These are phyloP conservation scores for Odontamblyopus lacepedii DNA, from an alignment of 2,797 vertebrate species.

Conservation along the genomic window DNA sequence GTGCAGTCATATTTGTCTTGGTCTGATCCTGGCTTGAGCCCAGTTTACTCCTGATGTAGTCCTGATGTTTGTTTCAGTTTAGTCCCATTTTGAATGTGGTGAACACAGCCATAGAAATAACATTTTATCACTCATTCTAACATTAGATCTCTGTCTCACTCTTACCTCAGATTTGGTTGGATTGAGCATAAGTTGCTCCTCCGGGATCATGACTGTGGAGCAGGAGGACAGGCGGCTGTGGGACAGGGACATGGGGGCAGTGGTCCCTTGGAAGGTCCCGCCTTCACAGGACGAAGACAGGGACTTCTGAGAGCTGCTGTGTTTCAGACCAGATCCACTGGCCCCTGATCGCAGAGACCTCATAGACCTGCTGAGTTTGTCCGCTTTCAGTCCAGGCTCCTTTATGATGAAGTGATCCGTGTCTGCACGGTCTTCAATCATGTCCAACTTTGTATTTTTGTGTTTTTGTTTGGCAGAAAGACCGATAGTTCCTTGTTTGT, in stretches of 20 bases:
- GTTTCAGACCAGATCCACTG: neutral
- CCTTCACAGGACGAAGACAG: conserved; percentile 21
- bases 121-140: neutral
- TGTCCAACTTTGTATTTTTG: neutral
- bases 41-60: too few species aligned
- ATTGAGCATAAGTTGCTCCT: conserved; percentile 58
- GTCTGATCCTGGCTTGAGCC: too few species aligned
- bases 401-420: neutral
- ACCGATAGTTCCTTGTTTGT: neutral
- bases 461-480: neutral
- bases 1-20: too few species aligned
- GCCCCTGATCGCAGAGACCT: conserved; percentile 14
- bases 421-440: neutral
- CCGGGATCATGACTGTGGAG: conserved; percentile 48
- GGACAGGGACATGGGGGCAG: conserved; percentile 7
- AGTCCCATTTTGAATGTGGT: neutral
- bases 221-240: conserved; percentile 43
- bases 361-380: conserved; percentile 24
- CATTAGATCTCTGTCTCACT: neutral
- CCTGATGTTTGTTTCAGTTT: neutral
- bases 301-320: conserved; percentile 25
- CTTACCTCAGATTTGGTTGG: conserved; percentile 47
- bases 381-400: neutral
- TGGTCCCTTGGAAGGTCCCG: neutral
- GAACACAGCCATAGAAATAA: neutral